phyloP scores from a whole-genome alignment of 1,140 invertebrate genomes.

The Parasteatoda tepidariorum region DNA sequence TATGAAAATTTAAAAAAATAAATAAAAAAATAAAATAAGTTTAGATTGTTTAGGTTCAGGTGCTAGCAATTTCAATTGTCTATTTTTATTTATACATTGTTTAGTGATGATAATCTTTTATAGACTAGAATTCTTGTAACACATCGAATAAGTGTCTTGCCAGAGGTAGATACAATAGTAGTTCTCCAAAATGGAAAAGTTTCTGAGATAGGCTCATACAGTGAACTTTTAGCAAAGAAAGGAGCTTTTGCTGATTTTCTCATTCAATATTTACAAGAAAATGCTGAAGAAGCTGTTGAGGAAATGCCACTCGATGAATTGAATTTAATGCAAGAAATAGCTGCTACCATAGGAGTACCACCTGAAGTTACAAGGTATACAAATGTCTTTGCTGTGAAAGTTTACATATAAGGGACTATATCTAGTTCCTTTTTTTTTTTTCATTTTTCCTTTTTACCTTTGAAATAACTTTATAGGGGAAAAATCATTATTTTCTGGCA shows the following conservation, averaged over 20 bases:
- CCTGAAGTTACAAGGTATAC: conserved; percentile 49
- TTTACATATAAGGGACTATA: too few relatives aligned
- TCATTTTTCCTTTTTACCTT: too few relatives aligned
- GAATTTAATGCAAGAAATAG: conserved; percentile 62
- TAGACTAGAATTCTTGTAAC: conserved; percentile 68
- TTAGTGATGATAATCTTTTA: not conserved
- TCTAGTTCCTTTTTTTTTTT: too few relatives aligned
- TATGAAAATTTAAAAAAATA: too few relatives aligned
- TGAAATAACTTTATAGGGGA: too few relatives aligned
- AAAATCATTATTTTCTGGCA: too few relatives aligned
- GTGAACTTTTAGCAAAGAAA: conserved; percentile 67
- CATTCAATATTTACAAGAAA: conserved; percentile 64
- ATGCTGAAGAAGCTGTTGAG: conserved; percentile 5
- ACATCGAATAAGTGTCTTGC: conserved; percentile 68
- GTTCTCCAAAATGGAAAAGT: conserved; percentile 70
- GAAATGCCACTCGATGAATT: conserved; percentile 61
- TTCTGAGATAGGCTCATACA: conserved; percentile 70
- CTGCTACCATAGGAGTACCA: conserved; percentile 30
- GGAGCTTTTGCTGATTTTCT: conserved; percentile 69
- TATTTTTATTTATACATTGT: too few relatives aligned
- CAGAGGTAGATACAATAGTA: conserved; percentile 70
- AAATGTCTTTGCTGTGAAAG: too few relatives aligned
- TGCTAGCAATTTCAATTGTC: too few relatives aligned
- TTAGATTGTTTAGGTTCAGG: too few relatives aligned
- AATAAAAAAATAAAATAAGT: too few relatives aligned